These are phyloP conservation scores for Spongilla lacustris DNA, from an alignment of 37 sponge, comb jelly and placozoan genomes.

Conservation along the genomic window DNA sequence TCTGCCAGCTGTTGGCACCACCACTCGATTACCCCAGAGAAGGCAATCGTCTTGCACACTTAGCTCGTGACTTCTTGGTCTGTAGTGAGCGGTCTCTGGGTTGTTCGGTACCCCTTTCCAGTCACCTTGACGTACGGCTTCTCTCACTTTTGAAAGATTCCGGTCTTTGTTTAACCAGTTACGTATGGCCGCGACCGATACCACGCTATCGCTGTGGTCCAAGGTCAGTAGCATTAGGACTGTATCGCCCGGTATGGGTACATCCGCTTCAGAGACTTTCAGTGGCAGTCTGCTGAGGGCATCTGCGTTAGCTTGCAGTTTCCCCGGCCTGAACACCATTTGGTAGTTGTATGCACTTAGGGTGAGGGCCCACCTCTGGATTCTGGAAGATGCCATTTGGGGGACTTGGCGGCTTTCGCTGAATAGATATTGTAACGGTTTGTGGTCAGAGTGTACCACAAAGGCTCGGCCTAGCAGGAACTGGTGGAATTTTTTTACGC, in stretches of 20 bases:
- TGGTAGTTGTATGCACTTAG: slow-evolving; percentile 42
- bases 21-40: not conserved
- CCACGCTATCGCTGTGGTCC: not conserved
- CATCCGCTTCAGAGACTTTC: not conserved
- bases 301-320: slow-evolving; percentile 29
- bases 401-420: slow-evolving; percentile 19
- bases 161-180: slow-evolving; percentile 16
- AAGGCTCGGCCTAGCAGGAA: slow-evolving; percentile 23
- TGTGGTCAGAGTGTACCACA: slow-evolving; percentile 30
- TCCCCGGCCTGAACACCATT: slow-evolving; percentile 30
- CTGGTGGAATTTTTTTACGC: slow-evolving; percentile 35
- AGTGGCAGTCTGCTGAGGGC: slow-evolving; percentile 40
- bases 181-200: slow-evolving; percentile 2
- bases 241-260: slow-evolving; percentile 9
- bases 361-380: slow-evolving; percentile 29
- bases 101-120: not conserved
- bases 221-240: slow-evolving; percentile 7
- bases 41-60: not conserved
- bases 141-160: not conserved
- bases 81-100: not conserved
- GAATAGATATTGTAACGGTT: slow-evolving; percentile 29
- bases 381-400: slow-evolving; percentile 23
- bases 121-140: not conserved
- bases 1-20: slow-evolving; percentile 5
- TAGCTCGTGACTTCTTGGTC: not conserved